A percentile compares a stretch with the other conserved stretches of the same genome.
Conservation (phyloP, 2,113 vertebrate genomes). For the Cottus gobio region DNA sequence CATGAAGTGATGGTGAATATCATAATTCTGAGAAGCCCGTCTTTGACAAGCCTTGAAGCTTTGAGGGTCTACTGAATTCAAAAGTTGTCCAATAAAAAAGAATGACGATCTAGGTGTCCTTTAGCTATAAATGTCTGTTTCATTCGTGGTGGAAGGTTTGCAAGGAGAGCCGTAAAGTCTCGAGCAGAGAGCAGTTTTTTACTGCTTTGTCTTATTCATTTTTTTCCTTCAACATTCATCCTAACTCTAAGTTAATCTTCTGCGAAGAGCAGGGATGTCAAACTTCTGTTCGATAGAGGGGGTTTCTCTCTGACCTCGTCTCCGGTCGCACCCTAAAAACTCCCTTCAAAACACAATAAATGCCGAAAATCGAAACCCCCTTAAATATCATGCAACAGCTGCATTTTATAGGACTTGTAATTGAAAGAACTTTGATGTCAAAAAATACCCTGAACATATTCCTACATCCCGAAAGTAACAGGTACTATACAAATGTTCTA, state of each 20-base stretch:
- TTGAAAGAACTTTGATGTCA: background rate
- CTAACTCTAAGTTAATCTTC: background rate
- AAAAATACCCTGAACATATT: background rate
- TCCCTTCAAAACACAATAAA: background rate
- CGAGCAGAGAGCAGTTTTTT: background rate
- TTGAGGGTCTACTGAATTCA: conserved; percentile 11
- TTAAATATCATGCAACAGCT: background rate
- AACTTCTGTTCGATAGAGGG: background rate
- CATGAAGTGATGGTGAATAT: background rate
- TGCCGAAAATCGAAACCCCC: background rate
- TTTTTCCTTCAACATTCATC: background rate
- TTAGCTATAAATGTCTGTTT: conserved; percentile 18
- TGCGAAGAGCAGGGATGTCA: background rate
- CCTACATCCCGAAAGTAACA: background rate
- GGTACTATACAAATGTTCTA: background rate
- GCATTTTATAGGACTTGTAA: background rate
- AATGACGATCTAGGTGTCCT: conserved; percentile 2
- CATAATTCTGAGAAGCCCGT: conserved; percentile 1
- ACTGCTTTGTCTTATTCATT: background rate
- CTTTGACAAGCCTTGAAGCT: conserved; percentile 11
- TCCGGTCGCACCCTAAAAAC: background rate
- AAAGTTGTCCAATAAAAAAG: conserved; percentile 20
- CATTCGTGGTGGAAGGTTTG: conserved; percentile 3
- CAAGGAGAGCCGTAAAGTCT: background rate
- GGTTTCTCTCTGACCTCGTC: background rate